Base-by-base conservation (phyloP, 2,888 invertebrate species). In the Harpagoxenus sublaevis region DNA sequence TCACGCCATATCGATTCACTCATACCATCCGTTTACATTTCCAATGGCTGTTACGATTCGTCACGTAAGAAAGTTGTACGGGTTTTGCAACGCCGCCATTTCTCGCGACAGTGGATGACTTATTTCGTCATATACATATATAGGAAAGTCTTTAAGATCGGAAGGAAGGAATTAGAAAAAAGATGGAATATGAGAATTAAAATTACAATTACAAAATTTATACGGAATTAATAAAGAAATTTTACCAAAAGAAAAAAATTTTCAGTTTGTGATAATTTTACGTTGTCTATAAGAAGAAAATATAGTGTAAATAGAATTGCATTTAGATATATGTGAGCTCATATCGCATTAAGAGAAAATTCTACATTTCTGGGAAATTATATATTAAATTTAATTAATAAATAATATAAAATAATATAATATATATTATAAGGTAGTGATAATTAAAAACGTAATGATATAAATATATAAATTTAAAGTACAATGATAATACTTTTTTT, bases 51-150 rank as follows among this genome's bases (percentile, higher is more conserved):
- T 84, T 84, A 83, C 77, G 83, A 81, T 88, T 73, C 79, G 71
- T 63, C 81, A 82, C 53, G 65, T 78, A 87, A 90, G 89, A 90
- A 90, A 90, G 85, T 79, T 68, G 68, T 65, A 39, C 35, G 51
- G 83, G 84, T 90, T 90, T 90, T 84, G 89, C 79, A 89, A 90
- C 68, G 55, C 77, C 90, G 70, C 83, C 90, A 89, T 57, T 62
- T 81, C 79, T 81, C 87, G 71, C 35, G 63, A 81, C 23, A 75
- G 39, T 45, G 65, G 45, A 31, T 53, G 9, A 42, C 68, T 66
- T 31, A 83, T 68, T 66, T 65, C 60, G 31, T 83, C 60, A 23
- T 23, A 23, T 23, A 23, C 0, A 23, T 23, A 55, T n/a, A 60
- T 35, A 62, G 12, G 60, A 66, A 68, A 83, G 48, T 83, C 68